Evolutionary conservation across 2,113 vertebrate species (phyloP), one percentile per base, ranked within the genome.

Genomic region (Lagopus leucura): DNA sequence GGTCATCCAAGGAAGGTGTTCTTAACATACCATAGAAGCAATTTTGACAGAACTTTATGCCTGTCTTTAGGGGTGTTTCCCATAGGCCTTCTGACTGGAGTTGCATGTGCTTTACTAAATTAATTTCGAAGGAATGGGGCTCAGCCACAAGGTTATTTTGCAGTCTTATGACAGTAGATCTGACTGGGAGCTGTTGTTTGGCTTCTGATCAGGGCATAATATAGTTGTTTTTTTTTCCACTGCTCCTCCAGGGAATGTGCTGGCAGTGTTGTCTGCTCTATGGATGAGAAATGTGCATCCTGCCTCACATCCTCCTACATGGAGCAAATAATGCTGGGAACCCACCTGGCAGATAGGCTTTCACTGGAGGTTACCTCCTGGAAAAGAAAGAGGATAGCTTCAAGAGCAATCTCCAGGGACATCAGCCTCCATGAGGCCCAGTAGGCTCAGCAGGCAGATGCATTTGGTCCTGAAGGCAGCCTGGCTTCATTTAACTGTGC

Each of bases 141-240:
- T 90, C 58, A 73, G 30, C 76, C 65, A 47, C 18, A 13, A 43
- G 36, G 60, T 71, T 48, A 47, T 60, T 88, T 67, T 81, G 86
- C 77, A 86, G 69, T 50, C 86, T 81, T 86, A 0, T 67, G 50
- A 40, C n/a, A 76, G 43, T 54, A 58, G 45, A 54, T 66, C 45
- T 73, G 86, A 66, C 72, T 80, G 28, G 32, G 50, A 93, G 79
- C 67, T 91, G 71, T 67, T 88, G 75, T 8, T 45, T 63, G 79
- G n/a, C 86, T 90, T 83, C 86, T 90, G 83, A 57, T 71, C 83
- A 86, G 91, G 64, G 81, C 6, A 66, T 78, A 54, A 67, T n/a
- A 16, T 5, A 57, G 4, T 14, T 13, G 4, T 14, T 13, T 86
- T 90, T 63, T 86, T 78, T 57, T 92, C 60, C 86, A 74, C 24